Evolutionary conservation across 2,113 vertebrate species (phyloP), one percentile per base, ranked within the genome.

Genomic region (Etheostoma cragini): DNA sequence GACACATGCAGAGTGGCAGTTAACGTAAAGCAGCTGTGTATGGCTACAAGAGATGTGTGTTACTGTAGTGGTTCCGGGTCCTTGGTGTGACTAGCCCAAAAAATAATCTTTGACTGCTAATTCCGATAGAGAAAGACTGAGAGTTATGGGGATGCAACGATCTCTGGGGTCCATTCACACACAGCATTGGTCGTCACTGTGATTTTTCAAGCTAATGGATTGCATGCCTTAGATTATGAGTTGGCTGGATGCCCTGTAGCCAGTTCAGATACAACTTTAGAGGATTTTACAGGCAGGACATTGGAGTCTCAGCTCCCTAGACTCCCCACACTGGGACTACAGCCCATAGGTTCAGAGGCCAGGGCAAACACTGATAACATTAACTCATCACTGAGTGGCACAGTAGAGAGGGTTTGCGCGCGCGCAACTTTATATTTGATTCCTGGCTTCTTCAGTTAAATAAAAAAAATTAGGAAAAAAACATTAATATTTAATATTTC

Each of bases 211-310:
- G 94, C 88, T 95, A 96, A 97, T 95, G 93, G 92, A 94, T 91
- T 94, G 94, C 96, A 96, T 87, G 92, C 94, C 94, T 95, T 95
- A 94, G 91, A 96, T 97, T 96, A 97, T 95, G 95, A 94, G 89
- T 94, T 97, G 96, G 96, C 96, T 87, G 57, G 91, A 87, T 93
- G 93, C 96, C 94, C 95, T 94, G 86, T 80, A 85, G 85, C 94
- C 72, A 80, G 94, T 94, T 95, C 93, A 96, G 96, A 96, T 94
- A 8, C 50, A 81, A 72, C 75, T 81, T 79, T 46, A 94, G 96
- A 95, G 96, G 94, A 93, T 93, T 95, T 96, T 94, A 95, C 88
- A 93, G 88, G 93, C 95, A 94, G 80, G 80, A 95, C 94, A 93
- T 85, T 15, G 63, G 89, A 94, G 95, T 92, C 91, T 93, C 87